Conservation (phyloP, 2,113 vertebrate species). For the Entomyzon cyanotis region DNA sequence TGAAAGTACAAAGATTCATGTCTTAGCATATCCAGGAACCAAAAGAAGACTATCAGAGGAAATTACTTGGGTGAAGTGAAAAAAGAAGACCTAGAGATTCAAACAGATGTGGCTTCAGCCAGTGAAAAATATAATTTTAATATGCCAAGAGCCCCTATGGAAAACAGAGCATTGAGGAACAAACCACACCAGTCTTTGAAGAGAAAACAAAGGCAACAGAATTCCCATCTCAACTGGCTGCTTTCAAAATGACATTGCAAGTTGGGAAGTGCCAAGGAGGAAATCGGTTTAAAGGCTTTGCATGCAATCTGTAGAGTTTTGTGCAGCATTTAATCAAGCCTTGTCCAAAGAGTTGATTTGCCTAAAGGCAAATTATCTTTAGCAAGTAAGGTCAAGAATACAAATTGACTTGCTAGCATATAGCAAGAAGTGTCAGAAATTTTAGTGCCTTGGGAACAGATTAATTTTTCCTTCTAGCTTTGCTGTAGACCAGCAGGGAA, state of each 20-base stretch:
- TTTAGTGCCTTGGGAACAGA: background rate
- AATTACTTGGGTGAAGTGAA: background rate
- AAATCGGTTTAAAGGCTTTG: background rate
- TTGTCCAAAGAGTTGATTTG: background rate
- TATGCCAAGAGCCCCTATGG: background rate
- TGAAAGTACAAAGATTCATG: background rate
- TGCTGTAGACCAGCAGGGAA: background rate
- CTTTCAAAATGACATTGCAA: background rate
- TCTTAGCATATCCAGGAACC: background rate
- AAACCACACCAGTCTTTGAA: background rate
- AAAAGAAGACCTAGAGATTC: background rate
- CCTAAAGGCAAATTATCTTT: background rate
- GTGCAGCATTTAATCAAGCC: background rate
- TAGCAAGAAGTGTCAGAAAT: background rate
- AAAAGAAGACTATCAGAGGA: background rate
- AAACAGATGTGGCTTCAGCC: background rate
- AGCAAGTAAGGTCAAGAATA: background rate
- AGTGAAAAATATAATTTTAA: background rate
- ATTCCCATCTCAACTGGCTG: background rate
- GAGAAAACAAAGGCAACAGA: background rate
- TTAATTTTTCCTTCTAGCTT: background rate
- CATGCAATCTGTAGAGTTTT: background rate
- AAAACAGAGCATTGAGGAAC: background rate
- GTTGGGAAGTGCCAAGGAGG: background rate
- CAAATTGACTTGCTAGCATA: fast-evolving